phyloP scores from a whole-genome alignment of 2,797 vertebrate genomes.

The Macropodus opercularis region DNA sequence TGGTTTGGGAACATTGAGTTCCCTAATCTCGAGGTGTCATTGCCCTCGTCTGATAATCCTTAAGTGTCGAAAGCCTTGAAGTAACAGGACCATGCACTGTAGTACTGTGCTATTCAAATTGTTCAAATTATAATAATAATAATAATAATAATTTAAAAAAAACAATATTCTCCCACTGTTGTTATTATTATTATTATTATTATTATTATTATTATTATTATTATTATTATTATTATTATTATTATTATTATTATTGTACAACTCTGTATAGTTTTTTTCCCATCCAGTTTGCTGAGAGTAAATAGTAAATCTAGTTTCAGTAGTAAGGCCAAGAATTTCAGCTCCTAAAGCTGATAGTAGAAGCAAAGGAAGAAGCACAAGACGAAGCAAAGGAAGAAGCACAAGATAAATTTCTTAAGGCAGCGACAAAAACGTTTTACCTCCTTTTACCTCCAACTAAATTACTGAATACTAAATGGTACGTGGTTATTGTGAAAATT shows the following conservation, averaged over 20 bases:
- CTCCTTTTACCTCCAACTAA: too few species aligned
- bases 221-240: too few species aligned
- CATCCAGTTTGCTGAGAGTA: slow-evolving; percentile 10
- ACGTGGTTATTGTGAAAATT: too few species aligned
- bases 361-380: slow-evolving; percentile 29
- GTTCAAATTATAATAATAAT: too few species aligned
- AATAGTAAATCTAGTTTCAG: slow-evolving; percentile 8
- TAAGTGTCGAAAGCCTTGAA: slow-evolving; percentile 3
- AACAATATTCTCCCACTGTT: too few species aligned
- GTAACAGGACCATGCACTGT: neutral
- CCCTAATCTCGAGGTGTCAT: slow-evolving; percentile 27
- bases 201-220: too few species aligned
- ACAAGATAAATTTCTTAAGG: slow-evolving; percentile 13
- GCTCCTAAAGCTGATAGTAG: slow-evolving; percentile 51
- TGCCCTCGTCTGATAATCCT: slow-evolving; percentile 25
- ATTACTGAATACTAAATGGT: too few species aligned
- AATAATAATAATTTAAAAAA: too few species aligned
- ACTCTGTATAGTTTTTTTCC: slow-evolving; percentile 17
- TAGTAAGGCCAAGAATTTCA: slow-evolving; percentile 29
- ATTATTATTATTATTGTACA: too few species aligned
- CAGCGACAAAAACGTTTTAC: neutral
- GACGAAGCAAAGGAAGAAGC: slow-evolving; percentile 9
- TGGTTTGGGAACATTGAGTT: slow-evolving; percentile 44
- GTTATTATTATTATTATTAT: too few species aligned
- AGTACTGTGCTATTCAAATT: neutral